phyloP scores from a whole-genome alignment of 2,113 vertebrate genomes.

The Chascanopsetta lugubris region DNA sequence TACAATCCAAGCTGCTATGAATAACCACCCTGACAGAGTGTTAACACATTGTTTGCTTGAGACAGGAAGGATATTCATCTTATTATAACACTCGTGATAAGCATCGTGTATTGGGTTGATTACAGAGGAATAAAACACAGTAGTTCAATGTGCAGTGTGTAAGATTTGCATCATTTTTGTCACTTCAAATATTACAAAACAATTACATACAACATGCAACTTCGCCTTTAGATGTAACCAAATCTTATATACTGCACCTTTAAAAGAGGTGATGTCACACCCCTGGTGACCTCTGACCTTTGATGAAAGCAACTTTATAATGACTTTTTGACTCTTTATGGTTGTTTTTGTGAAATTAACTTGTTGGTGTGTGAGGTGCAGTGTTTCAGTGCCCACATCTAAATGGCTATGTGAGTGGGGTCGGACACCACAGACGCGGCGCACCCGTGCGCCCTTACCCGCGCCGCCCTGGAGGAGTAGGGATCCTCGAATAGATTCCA shows the following conservation, averaged over 20 bases:
- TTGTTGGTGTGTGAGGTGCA: background rate
- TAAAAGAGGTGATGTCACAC: background rate
- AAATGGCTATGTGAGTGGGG: background rate
- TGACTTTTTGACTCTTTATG: background rate
- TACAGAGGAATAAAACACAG: background rate
- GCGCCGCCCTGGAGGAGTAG: constrained; percentile 93
- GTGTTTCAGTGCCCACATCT: background rate
- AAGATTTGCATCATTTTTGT: too few relatives aligned
- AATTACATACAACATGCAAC: too few relatives aligned
- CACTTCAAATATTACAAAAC: too few relatives aligned
- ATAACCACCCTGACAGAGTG: constrained; percentile 16
- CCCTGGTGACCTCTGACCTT: background rate
- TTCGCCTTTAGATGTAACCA: too few relatives aligned
- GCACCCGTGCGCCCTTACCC: constrained; percentile 87
- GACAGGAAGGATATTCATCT: background rate
- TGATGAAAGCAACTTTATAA: background rate
- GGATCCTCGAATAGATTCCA: constrained; percentile 98
- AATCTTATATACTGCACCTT: too few relatives aligned
- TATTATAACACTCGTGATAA: background rate
- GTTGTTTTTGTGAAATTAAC: background rate
- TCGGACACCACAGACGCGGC: constrained; percentile 29
- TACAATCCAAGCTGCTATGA: constrained; percentile 29
- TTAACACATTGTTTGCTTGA: constrained; percentile 29
- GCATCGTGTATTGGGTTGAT: background rate
- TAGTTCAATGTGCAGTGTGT: too few relatives aligned